Evolutionary conservation across 1,140 invertebrate genomes (phyloP), one percentile per base, ranked within the genome.

Genomic region (Drosophila erecta): DNA sequence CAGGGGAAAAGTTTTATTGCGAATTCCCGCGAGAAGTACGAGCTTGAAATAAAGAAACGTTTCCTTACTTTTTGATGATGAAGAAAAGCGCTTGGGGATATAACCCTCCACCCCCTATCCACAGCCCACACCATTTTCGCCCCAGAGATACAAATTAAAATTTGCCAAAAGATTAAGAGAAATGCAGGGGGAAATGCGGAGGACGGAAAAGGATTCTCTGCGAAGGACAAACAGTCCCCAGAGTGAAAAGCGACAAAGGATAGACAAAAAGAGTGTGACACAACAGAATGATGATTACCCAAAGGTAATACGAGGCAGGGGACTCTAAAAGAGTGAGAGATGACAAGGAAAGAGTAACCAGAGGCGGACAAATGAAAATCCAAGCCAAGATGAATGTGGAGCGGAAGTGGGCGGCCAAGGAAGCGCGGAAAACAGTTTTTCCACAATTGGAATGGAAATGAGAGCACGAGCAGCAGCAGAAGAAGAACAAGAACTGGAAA

Each of bases 281-380:
- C 62, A 59, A 65, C 50, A 41, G 59, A 67, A 69, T 57, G 81
- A 65, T 89, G 84, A 89, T 89, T 89, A 89, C 84, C 84, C 84
- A 79, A 78, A 80, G 84, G 84, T 69, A 74, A 84, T 47, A 47
- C 64, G 66, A 44, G 64, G 40, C 70, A 55, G 17, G 44, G 44
- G 50, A 67, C 40, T n/a, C 38, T 8, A 10, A 44, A 30, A 44
- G 20, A 47, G 6, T 41, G 37, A 33, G 33, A 65, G n/a, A 70
- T 56, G 40, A 40, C 33, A 59, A 8, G 37, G 41, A 40, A 40
- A 40, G 50, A 24, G 64, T 56, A 67, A 70, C 62, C 66, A 70
- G 50, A 55, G 64, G 66, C 66, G 50, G 75, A 79, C 79, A 87
- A 89, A 87, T 89, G 86, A 89, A 89, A 89, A 89, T 78, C 80